Evolutionary conservation across 1,140 invertebrate genomes (phyloP).

Genomic region (Sinella curviseta): DNA sequence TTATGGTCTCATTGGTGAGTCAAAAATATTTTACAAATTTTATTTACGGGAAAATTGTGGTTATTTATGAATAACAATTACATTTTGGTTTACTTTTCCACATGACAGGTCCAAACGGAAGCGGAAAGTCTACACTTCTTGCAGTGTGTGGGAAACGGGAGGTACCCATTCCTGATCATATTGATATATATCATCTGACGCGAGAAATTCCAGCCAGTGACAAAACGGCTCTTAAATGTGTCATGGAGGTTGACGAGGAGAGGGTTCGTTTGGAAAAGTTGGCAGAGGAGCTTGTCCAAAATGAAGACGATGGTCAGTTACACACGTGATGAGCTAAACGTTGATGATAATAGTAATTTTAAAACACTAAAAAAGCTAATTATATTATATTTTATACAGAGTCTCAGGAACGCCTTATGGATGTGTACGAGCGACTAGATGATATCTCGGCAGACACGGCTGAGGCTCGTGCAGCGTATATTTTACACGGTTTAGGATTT

Average conservation of each 20-base stretch:
- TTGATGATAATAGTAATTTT: slow-evolving; percentile 7
- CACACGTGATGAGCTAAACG: slow-evolving; percentile 40
- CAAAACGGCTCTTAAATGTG: slow-evolving; percentile 83
- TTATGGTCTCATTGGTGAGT: slow-evolving; percentile 87
- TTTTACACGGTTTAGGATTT: slow-evolving; percentile 96
- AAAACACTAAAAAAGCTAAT: slow-evolving; percentile 3
- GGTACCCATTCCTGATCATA: slow-evolving; percentile 92
- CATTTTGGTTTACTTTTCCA: neutral
- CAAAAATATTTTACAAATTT: slow-evolving; percentile 4
- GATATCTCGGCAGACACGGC: slow-evolving; percentile 95
- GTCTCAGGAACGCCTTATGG: slow-evolving; percentile 92
- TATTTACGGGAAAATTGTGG: slow-evolving; percentile 5
- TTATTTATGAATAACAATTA: neutral
- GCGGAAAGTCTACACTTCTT: slow-evolving; percentile 87
- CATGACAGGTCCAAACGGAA: slow-evolving; percentile 10
- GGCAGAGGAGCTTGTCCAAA: slow-evolving; percentile 83
- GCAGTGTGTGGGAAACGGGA: slow-evolving; percentile 89
- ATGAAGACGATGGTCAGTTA: slow-evolving; percentile 77
- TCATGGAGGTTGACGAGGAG: slow-evolving; percentile 98
- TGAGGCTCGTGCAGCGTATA: slow-evolving; percentile 87
- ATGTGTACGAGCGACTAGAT: slow-evolving; percentile 96
- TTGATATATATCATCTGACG: slow-evolving; percentile 97
- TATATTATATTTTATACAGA: slow-evolving; percentile 59
- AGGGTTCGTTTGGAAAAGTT: slow-evolving; percentile 86
- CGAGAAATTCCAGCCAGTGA: slow-evolving; percentile 69